Evolutionary conservation across 37 sponge, comb jelly and placozoan species (phyloP).

Genomic region (Halichondria panicea): DNA sequence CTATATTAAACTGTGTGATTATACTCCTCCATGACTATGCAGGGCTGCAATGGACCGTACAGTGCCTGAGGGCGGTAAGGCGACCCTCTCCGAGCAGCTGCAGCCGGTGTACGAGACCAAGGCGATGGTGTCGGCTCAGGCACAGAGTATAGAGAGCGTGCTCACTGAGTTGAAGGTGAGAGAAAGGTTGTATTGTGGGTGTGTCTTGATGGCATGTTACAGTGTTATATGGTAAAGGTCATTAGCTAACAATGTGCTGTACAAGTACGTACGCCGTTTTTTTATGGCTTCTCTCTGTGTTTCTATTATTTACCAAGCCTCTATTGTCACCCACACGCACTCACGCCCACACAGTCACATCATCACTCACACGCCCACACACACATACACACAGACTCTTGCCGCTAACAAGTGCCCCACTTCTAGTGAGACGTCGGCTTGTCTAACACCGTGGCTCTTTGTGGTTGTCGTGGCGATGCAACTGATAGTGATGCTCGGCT

Average conservation of each 20-base stretch:
- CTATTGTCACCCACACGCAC: too few species aligned
- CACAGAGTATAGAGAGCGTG: constrained; percentile 4
- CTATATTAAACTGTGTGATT: too few species aligned
- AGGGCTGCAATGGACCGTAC: constrained; percentile 23
- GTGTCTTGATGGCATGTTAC: background rate
- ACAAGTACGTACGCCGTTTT: background rate
- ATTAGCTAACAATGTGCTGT: background rate
- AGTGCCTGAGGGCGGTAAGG: constrained; percentile 2
- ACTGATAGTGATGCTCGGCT: constrained; percentile 11
- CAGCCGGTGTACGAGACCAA: constrained; percentile 58
- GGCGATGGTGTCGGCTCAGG: constrained; percentile 9
- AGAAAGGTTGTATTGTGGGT: background rate
- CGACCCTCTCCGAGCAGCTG: constrained; percentile 41
- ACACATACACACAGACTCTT: background rate
- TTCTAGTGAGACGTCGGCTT: constrained; percentile 9
- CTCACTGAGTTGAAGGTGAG: constrained; percentile 16
- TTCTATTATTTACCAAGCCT: too few species aligned
- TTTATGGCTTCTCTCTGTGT: background rate
- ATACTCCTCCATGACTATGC: too few species aligned
- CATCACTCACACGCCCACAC: background rate
- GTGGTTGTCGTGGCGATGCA: constrained; percentile 36
- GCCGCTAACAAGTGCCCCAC: constrained; percentile 5
- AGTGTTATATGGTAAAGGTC: background rate
- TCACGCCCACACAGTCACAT: background rate
- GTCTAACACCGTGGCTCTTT: constrained; percentile 42